These are phyloP conservation scores for Leguminivora glycinivorella DNA, from an alignment of 1,140 invertebrate genomes.

Conservation along the genomic window DNA sequence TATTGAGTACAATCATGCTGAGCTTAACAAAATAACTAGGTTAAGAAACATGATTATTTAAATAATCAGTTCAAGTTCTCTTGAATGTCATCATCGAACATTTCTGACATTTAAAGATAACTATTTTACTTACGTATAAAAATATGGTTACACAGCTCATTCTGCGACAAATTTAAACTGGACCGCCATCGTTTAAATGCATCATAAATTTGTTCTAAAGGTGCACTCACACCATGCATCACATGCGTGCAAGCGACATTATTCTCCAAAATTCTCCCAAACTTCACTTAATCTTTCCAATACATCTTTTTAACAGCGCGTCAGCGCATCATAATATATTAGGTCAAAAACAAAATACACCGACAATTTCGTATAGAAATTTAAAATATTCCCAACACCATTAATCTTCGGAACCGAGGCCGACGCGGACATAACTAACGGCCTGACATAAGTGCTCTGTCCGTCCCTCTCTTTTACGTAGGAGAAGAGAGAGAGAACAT, in stretches of 20 bases:
- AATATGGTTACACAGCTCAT: too few species aligned
- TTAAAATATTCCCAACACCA: conserved; percentile 22
- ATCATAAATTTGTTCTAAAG: too few species aligned
- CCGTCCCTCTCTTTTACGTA: not conserved
- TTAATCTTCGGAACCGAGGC: conserved; percentile 23
- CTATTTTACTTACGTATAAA: too few species aligned
- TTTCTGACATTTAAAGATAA: too few species aligned
- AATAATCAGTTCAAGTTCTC: too few species aligned
- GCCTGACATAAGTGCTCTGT: conserved; percentile 17
- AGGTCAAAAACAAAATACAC: conserved; percentile 18
- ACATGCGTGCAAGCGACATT: not conserved
- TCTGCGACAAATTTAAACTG: too few species aligned
- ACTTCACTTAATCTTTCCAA: not conserved
- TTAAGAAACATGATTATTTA: too few species aligned
- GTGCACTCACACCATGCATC: too few species aligned
- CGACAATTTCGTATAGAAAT: conserved; percentile 18
- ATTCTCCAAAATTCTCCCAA: not conserved
- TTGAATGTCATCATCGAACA: too few species aligned
- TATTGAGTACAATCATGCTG: too few species aligned
- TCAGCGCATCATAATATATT: not conserved
- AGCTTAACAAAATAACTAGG: too few species aligned
- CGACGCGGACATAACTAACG: conserved; percentile 18
- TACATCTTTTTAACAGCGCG: not conserved
- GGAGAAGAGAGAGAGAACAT: not conserved
- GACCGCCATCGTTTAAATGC: too few species aligned